phyloP scores from a whole-genome alignment of 2,888 invertebrate species.

The Mayetiola destructor region DNA sequence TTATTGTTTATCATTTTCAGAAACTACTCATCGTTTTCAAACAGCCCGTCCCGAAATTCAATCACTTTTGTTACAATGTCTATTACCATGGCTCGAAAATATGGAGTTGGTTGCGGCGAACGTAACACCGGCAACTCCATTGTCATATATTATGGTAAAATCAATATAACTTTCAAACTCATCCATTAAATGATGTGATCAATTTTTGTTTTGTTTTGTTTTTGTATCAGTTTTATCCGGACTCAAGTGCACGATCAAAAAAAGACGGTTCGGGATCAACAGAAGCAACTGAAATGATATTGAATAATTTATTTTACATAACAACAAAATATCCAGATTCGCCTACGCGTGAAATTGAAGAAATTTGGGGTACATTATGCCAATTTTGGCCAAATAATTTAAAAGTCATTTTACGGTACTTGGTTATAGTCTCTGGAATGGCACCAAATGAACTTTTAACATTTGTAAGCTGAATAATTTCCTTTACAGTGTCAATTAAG shows the following conservation, averaged over 20 bases:
- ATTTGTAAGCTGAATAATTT: slow-evolving; percentile 54
- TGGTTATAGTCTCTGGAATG: slow-evolving; percentile 92
- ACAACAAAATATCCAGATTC: slow-evolving; percentile 92
- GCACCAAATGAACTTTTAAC: slow-evolving; percentile 88
- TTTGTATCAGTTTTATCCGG: slow-evolving; percentile 43
- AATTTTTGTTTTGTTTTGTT: background rate
- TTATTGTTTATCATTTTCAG: slow-evolving; percentile 38
- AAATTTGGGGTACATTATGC: slow-evolving; percentile 90
- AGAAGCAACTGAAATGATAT: slow-evolving; percentile 98
- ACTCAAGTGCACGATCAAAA: slow-evolving; percentile 49
- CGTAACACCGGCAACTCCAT: slow-evolving; percentile 76
- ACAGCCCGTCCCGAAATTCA: slow-evolving; percentile 87
- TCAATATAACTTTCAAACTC: background rate
- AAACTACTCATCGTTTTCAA: slow-evolving; percentile 93
- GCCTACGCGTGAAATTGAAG: slow-evolving; percentile 89
- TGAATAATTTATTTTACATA: slow-evolving; percentile 96
- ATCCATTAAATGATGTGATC: background rate
- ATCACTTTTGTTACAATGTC: slow-evolving; percentile 76
- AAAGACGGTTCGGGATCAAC: slow-evolving; percentile 95
- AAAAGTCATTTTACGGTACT: slow-evolving; percentile 87
- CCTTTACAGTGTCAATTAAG: background rate
- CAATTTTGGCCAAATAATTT: slow-evolving; percentile 95
- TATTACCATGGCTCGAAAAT: slow-evolving; percentile 95
- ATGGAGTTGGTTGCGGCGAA: slow-evolving; percentile 96
- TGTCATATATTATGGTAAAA: slow-evolving; percentile 67